Evolutionary conservation across 2,888 invertebrate species (phyloP).

Genomic region (Carpatolechia fugitivella): DNA sequence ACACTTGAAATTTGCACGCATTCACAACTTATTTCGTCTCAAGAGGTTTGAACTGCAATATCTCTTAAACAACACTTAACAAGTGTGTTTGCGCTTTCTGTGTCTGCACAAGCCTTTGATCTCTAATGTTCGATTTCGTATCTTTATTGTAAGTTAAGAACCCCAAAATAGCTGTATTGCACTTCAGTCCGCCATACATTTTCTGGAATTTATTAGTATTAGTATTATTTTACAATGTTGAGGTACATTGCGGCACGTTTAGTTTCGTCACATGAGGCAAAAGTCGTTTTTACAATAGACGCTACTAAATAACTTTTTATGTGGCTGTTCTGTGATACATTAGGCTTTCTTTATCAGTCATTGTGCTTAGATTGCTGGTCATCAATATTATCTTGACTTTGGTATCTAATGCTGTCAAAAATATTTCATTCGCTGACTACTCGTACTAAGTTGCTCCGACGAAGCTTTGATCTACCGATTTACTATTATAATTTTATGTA

Average conservation of each 20-base stretch:
- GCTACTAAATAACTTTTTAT: too few relatives aligned
- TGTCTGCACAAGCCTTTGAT: neutral
- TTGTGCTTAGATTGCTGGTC: constrained; percentile 42
- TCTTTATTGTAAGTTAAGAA: neutral
- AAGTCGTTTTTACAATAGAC: too few relatives aligned
- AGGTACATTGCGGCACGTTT: too few relatives aligned
- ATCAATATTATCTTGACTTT: constrained; percentile 48
- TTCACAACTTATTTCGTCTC: constrained; percentile 1
- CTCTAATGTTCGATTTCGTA: neutral
- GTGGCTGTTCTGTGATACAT: constrained; percentile 22
- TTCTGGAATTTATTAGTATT: too few relatives aligned
- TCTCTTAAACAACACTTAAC: constrained; percentile 11
- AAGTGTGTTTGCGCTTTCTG: constrained; percentile 9
- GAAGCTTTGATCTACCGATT: constrained; percentile 13
- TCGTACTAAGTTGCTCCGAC: constrained; percentile 23
- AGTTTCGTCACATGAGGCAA: too few relatives aligned
- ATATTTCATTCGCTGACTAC: constrained; percentile 54
- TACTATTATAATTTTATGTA: neutral
- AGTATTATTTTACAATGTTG: too few relatives aligned
- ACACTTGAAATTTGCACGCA: neutral
- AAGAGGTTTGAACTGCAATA: constrained; percentile 2
- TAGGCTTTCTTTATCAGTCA: constrained; percentile 34
- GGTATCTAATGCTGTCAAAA: constrained; percentile 61
- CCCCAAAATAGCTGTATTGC: neutral
- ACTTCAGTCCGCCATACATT: too few relatives aligned